These are phyloP conservation scores for Ophioninae sp. DNA, from an alignment of 2,888 invertebrate genomes.

Conservation along the genomic window DNA sequence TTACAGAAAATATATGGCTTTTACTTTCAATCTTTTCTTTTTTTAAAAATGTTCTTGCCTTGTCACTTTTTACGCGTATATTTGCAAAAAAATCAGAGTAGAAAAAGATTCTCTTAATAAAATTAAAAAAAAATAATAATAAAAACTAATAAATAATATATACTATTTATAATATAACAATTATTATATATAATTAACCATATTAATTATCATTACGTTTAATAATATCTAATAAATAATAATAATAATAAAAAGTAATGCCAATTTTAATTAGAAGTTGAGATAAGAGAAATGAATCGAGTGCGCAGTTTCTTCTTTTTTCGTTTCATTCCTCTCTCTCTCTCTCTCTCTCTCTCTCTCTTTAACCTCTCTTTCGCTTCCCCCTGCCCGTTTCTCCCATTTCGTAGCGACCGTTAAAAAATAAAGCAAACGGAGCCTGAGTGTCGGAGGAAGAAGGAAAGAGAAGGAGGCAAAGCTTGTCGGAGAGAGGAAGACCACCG, in stretches of 20 bases:
- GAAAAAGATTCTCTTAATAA: too few relatives aligned
- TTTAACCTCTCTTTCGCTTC: conserved; percentile 10
- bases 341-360: conserved; percentile 30
- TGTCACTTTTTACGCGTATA: too few relatives aligned
- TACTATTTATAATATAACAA: background rate
- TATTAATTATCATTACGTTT: background rate
- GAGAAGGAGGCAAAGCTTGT: conserved; percentile 11
- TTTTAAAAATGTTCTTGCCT: too few relatives aligned
- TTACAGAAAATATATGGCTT: too few relatives aligned
- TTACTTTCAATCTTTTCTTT: too few relatives aligned
- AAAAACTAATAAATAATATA: too few relatives aligned
- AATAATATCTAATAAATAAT: background rate
- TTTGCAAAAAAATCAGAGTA: too few relatives aligned
- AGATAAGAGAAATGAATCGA: conserved; percentile 41
- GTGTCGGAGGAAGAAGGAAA: conserved; percentile 44
- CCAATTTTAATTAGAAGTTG: conserved; percentile 37
- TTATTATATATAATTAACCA: background rate
- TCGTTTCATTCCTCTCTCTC: background rate
- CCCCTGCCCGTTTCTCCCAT: conserved; percentile 22
- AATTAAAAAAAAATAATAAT: too few relatives aligned
- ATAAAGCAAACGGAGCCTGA: conserved; percentile 68
- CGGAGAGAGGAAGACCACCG: conserved; percentile 56
- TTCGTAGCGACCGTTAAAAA: conserved; percentile 74
- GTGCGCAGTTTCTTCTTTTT: conserved; percentile 51
- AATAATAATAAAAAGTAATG: background rate